Evolutionary conservation across 1,140 invertebrate species (phyloP).

Genomic region (Camponotus vicinus): DNA sequence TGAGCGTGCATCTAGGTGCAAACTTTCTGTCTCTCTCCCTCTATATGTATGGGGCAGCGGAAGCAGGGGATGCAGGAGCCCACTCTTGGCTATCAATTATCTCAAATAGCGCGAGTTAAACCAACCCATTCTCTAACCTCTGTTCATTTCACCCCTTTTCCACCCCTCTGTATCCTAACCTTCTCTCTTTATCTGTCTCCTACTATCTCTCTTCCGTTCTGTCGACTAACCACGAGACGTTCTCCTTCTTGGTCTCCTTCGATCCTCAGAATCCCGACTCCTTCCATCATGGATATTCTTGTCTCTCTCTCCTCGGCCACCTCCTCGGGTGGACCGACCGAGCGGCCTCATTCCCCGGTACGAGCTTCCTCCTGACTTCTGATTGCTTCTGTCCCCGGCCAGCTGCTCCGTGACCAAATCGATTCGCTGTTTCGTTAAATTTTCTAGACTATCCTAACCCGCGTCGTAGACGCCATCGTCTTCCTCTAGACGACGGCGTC

Average conservation of each 20-base stretch:
- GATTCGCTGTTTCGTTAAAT: conserved; percentile 78
- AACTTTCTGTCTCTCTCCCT: background rate
- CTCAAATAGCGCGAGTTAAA: conserved; percentile 81
- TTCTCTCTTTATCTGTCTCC: background rate
- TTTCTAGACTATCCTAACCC: conserved; percentile 68
- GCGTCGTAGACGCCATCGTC: conserved; percentile 48
- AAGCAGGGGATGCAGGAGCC: conserved; percentile 64
- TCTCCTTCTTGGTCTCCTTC: conserved; percentile 51
- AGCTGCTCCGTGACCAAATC: conserved; percentile 80
- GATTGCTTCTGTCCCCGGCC: conserved; percentile 81
- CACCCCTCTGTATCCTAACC: background rate
- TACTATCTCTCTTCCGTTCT: conserved; percentile 4
- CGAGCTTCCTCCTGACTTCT: conserved; percentile 76
- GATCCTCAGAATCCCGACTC: conserved; percentile 14
- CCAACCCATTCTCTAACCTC: conserved; percentile 78
- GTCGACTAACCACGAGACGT: background rate
- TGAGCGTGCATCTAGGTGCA: conserved; percentile 58
- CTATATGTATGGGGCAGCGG: conserved; percentile 48
- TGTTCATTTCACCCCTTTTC: conserved; percentile 29
- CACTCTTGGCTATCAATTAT: conserved; percentile 80
- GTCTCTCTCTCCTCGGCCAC: conserved; percentile 18
- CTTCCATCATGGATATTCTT: conserved; percentile 40
- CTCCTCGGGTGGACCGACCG: conserved; percentile 21
- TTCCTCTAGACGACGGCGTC: conserved; percentile 41
- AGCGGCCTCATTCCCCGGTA: conserved; percentile 65